Conservation (phyloP, 2,888 invertebrate species). For the Aphodius sticticus region DNA sequence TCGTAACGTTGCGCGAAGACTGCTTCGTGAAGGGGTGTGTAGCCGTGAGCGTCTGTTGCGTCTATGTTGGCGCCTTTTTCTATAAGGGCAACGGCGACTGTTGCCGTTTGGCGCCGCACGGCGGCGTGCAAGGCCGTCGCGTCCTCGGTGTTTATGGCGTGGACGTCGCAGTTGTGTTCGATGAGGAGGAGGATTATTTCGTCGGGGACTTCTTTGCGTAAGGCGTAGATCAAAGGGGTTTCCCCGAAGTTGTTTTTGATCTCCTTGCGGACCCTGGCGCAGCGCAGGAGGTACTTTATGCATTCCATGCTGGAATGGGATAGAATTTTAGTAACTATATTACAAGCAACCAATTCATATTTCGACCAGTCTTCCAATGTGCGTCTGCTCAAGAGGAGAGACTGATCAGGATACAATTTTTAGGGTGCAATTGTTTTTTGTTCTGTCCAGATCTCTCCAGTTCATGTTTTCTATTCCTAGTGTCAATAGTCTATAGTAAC, state of each 20-base stretch:
- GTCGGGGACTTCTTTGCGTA: neutral
- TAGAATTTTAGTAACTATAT: neutral
- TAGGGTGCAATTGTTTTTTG: no score
- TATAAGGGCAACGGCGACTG: slow-evolving; percentile 7
- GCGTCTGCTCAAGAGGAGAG: no score
- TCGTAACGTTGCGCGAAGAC: neutral
- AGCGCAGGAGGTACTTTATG: neutral
- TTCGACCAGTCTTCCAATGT: no score
- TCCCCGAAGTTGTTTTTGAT: slow-evolving; percentile 10
- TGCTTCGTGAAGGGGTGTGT: slow-evolving; percentile 15
- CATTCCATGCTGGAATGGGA: neutral
- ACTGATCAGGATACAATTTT: no score
- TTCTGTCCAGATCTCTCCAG: no score
- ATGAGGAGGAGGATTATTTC: slow-evolving; percentile 6
- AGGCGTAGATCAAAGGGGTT: neutral
- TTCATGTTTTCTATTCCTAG: no score
- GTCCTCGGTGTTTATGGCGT: neutral
- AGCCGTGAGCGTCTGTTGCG: slow-evolving; percentile 9
- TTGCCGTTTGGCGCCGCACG: neutral
- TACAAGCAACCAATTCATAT: no score
- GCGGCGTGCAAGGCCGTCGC: neutral
- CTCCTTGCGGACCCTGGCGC: neutral
- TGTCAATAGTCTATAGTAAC: no score
- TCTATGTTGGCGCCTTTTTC: slow-evolving; percentile 19
- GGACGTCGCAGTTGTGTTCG: neutral